These are phyloP conservation scores for Crotalus horridus DNA, from an alignment of 2,113 vertebrate genomes.

Conservation along the genomic window DNA sequence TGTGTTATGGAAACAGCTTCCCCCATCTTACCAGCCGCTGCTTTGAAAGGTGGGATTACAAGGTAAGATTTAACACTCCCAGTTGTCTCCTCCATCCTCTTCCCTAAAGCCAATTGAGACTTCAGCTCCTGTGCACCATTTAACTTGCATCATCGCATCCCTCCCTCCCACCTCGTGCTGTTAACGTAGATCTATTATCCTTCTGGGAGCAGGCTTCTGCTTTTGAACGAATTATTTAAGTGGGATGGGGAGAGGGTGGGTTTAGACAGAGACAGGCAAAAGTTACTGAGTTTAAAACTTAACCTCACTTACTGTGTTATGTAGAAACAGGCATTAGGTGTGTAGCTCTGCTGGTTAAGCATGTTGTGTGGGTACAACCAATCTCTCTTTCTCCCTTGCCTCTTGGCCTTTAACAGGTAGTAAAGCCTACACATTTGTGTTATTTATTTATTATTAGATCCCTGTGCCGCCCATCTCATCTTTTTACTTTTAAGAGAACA, in stretches of 20 bases:
- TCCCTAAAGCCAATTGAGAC: neutral
- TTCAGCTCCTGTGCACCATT: neutral
- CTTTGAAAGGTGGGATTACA: neutral
- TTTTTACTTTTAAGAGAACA: neutral
- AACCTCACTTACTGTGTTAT: neutral
- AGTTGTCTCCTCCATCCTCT: neutral
- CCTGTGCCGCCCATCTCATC: neutral
- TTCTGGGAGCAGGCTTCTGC: neutral
- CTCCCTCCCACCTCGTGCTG: neutral
- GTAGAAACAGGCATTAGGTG: neutral
- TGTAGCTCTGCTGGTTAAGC: neutral
- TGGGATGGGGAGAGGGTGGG: neutral
- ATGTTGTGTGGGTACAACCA: neutral
- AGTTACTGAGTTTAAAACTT: neutral
- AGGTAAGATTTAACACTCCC: neutral
- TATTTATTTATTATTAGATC: neutral
- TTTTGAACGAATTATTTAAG: neutral
- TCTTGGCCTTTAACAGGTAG: neutral
- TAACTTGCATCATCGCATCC: conserved; percentile 1
- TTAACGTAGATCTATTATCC: neutral
- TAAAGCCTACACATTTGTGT: neutral
- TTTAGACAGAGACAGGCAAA: neutral
- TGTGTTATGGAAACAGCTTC: neutral
- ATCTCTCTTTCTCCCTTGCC: neutral
- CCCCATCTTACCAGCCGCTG: neutral